A percentile compares a stretch with the other conserved stretches of the same genome.
These are phyloP conservation scores for Hypotaenidia philippensis DNA, from an alignment of 2,797 vertebrate species.

Conservation along the genomic window DNA sequence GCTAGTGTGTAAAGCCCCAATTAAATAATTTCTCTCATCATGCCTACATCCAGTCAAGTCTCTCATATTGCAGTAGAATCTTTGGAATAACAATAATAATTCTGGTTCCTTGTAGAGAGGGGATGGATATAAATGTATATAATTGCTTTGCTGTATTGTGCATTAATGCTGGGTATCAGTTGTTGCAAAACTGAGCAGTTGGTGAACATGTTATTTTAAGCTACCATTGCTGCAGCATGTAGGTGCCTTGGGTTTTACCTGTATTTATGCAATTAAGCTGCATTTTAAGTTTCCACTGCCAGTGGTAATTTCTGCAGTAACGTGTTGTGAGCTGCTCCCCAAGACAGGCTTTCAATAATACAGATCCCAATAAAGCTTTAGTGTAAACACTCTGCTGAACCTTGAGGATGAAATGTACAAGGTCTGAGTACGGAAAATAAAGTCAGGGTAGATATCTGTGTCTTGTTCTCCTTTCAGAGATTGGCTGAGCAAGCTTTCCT, in stretches of 20 bases:
- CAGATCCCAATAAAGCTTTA: background rate
- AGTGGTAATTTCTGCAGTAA: background rate
- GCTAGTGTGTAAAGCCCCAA: background rate
- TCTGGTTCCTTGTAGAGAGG: background rate
- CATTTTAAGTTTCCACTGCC: background rate
- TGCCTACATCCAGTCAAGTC: background rate
- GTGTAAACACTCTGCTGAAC: background rate
- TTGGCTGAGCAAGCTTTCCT: background rate
- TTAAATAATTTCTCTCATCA: background rate
- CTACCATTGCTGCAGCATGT: background rate
- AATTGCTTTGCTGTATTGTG: background rate
- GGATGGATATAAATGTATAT: background rate
- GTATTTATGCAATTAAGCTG: conserved; percentile 11
- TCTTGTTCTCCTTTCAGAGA: background rate
- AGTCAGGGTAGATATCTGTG: background rate
- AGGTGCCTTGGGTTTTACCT: background rate
- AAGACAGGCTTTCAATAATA: background rate
- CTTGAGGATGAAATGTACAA: background rate
- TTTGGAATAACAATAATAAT: background rate
- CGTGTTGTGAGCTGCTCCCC: background rate
- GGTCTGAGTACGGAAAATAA: background rate
- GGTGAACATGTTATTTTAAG: background rate
- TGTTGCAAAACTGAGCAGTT: background rate
- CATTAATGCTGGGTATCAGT: background rate
- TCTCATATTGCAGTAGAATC: background rate